These are phyloP conservation scores for Venturia canescens DNA, from an alignment of 1,140 invertebrate species.

Conservation along the genomic window DNA sequence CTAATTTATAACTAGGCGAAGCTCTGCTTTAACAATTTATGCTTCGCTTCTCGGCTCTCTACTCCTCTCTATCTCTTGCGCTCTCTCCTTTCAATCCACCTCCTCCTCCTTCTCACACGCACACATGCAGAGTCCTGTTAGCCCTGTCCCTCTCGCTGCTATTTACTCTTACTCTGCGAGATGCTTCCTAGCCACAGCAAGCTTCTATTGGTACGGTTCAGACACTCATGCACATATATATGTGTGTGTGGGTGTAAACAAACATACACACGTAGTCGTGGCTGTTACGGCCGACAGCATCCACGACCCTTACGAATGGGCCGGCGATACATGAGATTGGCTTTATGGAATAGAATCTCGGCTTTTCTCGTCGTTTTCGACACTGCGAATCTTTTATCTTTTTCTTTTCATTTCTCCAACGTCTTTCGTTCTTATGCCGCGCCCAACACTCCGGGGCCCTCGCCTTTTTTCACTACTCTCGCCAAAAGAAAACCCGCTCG, in stretches of 20 bases:
- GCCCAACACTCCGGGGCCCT: too few species aligned
- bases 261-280: slow-evolving; percentile 46
- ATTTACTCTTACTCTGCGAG: slow-evolving; percentile 43
- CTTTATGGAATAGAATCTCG: slow-evolving; percentile 52
- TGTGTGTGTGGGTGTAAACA: background rate
- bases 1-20: slow-evolving; percentile 73
- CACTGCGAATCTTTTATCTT: background rate
- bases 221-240: too few species aligned
- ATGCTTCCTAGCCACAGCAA: slow-evolving; percentile 55
- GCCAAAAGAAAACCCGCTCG: too few species aligned
- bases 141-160: background rate
- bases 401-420: background rate
- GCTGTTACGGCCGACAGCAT: slow-evolving; percentile 60
- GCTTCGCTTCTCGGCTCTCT: slow-evolving; percentile 51
- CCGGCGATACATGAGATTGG: slow-evolving; percentile 65
- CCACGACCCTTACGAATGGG: slow-evolving; percentile 60
- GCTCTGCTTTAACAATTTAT: slow-evolving; percentile 71
- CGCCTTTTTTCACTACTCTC: too few species aligned
- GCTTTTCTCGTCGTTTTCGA: slow-evolving; percentile 21
- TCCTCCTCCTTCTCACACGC: too few species aligned
- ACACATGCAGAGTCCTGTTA: background rate
- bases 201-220: too few species aligned
- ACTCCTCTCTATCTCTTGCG: background rate
- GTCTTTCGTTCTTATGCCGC: background rate
- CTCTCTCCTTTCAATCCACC: background rate